phyloP scores from a whole-genome alignment of 1,140 invertebrate species.

The Cydia pomonella region DNA sequence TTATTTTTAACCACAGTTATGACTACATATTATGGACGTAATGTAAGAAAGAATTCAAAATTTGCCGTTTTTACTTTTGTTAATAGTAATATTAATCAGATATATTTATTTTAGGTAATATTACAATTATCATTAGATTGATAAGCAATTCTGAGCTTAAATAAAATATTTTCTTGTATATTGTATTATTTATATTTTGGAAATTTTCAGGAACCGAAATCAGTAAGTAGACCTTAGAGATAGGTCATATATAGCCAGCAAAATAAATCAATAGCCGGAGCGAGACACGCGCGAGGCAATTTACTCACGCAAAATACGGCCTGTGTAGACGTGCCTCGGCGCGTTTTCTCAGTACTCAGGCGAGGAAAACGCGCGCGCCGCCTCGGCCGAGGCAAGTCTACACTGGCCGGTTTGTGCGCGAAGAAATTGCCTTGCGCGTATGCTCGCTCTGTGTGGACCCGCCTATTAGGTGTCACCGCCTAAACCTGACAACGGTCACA shows the following conservation, averaged over 20 bases:
- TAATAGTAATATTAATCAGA: constrained; percentile 55
- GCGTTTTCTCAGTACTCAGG: no score
- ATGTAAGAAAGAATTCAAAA: constrained; percentile 21
- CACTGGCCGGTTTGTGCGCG: no score
- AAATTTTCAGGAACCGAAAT: background rate
- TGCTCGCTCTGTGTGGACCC: no score
- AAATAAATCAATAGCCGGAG: background rate
- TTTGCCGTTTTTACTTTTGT: constrained; percentile 44
- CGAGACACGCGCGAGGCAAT: no score
- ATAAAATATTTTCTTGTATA: constrained; percentile 75
- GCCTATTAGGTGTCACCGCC: no score
- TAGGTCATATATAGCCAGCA: background rate
- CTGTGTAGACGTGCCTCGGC: no score
- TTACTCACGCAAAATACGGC: no score
- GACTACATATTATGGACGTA: constrained; percentile 1
- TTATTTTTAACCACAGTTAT: constrained; percentile 16
- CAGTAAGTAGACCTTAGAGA: background rate
- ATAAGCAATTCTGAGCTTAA: constrained; percentile 71
- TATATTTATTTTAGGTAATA: constrained; percentile 71
- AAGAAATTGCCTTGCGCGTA: no score
- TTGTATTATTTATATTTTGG: constrained; percentile 50
- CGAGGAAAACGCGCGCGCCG: no score
- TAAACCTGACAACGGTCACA: no score
- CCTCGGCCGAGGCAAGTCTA: no score
- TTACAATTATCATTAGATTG: constrained; percentile 58